Evolutionary conservation across 2,113 vertebrate species (phyloP).

Genomic region (Struthio camelus): DNA sequence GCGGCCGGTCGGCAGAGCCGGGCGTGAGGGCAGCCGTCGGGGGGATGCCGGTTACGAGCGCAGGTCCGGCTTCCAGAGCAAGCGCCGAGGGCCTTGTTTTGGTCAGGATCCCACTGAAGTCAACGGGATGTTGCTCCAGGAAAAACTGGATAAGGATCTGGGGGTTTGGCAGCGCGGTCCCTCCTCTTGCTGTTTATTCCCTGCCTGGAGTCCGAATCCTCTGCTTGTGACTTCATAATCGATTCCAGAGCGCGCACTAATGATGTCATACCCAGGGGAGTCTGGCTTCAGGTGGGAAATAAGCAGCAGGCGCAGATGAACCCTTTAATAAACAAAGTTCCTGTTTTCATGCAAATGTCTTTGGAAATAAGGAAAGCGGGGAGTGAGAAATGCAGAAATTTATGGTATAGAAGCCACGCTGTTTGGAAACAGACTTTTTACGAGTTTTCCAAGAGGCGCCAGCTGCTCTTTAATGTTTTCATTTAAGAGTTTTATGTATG

Average conservation of each 20-base stretch:
- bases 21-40: too few relatives aligned
- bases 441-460: conserved; percentile 69
- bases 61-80: neutral
- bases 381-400: conserved; percentile 53
- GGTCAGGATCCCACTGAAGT: neutral
- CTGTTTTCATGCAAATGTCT: conserved; percentile 66
- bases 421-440: conserved; percentile 73
- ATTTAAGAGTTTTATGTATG: conserved; percentile 70
- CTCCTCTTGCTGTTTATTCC: conserved; percentile 36
- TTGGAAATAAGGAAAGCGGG: conserved; percentile 19
- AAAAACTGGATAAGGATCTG: conserved; percentile 53
- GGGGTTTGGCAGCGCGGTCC: conserved; percentile 42
- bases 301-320: conserved; percentile 59
- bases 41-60: neutral
- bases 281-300: conserved; percentile 48
- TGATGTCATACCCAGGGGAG: conserved; percentile 4
- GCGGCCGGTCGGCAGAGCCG: too few relatives aligned
- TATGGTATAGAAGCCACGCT: conserved; percentile 51
- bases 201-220: neutral
- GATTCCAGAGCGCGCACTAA: conserved; percentile 42
- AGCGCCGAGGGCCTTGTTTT: conserved; percentile 9
- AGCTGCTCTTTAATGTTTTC: conserved; percentile 74
- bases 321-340: conserved; percentile 55
- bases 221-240: conserved; percentile 51
- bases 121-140: conserved; percentile 19